phyloP scores from a whole-genome alignment of 37 sponge, comb jelly and placozoan genomes.

The Eunapius fragilis region DNA sequence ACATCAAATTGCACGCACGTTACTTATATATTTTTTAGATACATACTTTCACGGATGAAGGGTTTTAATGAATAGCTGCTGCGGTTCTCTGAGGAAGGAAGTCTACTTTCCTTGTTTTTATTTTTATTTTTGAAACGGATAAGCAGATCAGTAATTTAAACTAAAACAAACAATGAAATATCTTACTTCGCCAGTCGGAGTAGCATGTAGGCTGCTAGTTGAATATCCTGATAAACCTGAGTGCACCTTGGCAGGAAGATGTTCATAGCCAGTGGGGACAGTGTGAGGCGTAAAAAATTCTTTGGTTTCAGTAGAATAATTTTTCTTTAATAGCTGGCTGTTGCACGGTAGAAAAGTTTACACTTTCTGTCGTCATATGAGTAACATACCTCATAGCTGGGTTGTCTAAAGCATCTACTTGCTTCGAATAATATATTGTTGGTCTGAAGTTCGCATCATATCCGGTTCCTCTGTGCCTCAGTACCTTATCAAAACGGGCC shows the following conservation, averaged over 20 bases:
- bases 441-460: slow-evolving; percentile 92
- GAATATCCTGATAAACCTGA: slow-evolving; percentile 35
- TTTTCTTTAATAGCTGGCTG: slow-evolving; percentile 55
- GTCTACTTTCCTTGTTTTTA: not conserved
- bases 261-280: slow-evolving; percentile 37
- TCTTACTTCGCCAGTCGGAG: slow-evolving; percentile 38
- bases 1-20: not conserved
- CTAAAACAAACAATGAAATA: not conserved
- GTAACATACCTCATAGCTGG: slow-evolving; percentile 80
- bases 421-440: slow-evolving; percentile 75
- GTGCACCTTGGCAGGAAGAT: slow-evolving; percentile 41
- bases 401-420: slow-evolving; percentile 81
- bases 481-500: not conserved
- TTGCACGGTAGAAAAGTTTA: not conserved
- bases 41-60: slow-evolving; percentile 2
- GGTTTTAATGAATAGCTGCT: not conserved
- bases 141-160: not conserved
- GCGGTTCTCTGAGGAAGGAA: not conserved
- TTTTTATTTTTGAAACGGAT: not conserved
- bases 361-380: not conserved
- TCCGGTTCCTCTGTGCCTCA: slow-evolving; percentile 81
- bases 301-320: slow-evolving; percentile 49
- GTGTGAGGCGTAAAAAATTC: slow-evolving; percentile 32
- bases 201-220: slow-evolving; percentile 53
- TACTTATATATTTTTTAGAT: no score